Conservation (phyloP, 2,888 invertebrate species). For the Tholera decimalis region DNA sequence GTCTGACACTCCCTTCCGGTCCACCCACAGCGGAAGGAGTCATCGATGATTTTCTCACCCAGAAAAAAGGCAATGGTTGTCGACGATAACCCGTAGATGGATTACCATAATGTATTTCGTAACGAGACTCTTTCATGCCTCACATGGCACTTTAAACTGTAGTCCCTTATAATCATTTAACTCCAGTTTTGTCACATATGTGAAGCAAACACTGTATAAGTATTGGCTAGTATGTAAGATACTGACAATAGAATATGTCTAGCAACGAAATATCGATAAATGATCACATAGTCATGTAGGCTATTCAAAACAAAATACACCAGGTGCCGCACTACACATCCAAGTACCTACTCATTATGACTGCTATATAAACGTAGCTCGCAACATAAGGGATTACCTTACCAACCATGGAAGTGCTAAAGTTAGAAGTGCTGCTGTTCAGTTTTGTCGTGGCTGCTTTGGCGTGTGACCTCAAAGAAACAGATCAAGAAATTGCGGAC, state of each 20-base stretch:
- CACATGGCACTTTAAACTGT: not conserved
- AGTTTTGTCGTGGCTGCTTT: constrained; percentile 64
- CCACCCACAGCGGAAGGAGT: too few relatives aligned
- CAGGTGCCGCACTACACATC: constrained; percentile 33
- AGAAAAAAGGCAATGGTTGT: too few relatives aligned
- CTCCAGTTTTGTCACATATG: not conserved
- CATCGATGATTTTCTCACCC: too few relatives aligned
- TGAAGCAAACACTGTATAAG: not conserved
- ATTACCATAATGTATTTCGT: not conserved
- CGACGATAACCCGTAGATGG: not conserved
- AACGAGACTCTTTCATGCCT: not conserved
- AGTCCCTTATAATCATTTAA: not conserved
- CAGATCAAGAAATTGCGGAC: constrained; percentile 2
- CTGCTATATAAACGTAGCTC: constrained; percentile 46
- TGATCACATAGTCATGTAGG: not conserved
- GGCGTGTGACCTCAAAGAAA: constrained; percentile 35
- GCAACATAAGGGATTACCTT: not conserved
- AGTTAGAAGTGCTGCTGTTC: constrained; percentile 56
- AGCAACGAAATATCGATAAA: not conserved
- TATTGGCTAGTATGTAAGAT: not conserved
- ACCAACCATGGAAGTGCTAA: constrained; percentile 47
- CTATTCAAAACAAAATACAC: constrained; percentile 29
- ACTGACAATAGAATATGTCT: not conserved
- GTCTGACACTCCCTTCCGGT: too few relatives aligned
- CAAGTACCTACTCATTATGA: constrained; percentile 45